These are phyloP conservation scores for Ictalurus furcatus DNA, from an alignment of 2,113 vertebrate species.

Conservation along the genomic window DNA sequence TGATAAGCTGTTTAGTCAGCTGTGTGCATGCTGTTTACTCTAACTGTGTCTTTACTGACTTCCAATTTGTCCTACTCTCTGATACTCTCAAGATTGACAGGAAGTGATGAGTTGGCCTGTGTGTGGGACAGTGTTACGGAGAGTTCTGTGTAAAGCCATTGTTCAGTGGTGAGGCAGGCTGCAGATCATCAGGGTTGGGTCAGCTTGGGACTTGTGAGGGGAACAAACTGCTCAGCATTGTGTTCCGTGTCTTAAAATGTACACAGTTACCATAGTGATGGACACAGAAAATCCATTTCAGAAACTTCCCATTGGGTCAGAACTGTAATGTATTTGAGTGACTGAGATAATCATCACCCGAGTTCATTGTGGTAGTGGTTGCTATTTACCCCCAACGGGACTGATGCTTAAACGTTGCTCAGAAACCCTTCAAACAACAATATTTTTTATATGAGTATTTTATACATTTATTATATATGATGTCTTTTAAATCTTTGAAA, in stretches of 20 bases:
- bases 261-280: slow-evolving; percentile 32
- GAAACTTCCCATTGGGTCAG: slow-evolving; percentile 19
- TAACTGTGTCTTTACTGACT: not conserved
- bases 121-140: not conserved
- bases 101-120: slow-evolving; percentile 43
- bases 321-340: slow-evolving; percentile 24
- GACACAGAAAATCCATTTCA: slow-evolving; percentile 20
- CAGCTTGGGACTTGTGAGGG: slow-evolving; percentile 25
- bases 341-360: not conserved
- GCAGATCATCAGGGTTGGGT: slow-evolving; percentile 20
- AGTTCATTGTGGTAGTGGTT: slow-evolving; percentile 5
- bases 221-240: slow-evolving; percentile 36
- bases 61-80: not conserved
- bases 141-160: slow-evolving; percentile 39
- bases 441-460: not conserved
- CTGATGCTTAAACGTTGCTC: not conserved
- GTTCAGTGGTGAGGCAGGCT: slow-evolving; percentile 26
- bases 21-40: not conserved
- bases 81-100: slow-evolving; percentile 37
- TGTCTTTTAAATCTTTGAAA: not conserved
- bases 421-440: not conserved
- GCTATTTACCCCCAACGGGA: slow-evolving; percentile 13
- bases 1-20: not conserved
- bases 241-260: slow-evolving; percentile 18
- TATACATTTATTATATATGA: not conserved